phyloP scores from a whole-genome alignment of 1,140 invertebrate genomes.

The Pentalonia nigronervosa region DNA sequence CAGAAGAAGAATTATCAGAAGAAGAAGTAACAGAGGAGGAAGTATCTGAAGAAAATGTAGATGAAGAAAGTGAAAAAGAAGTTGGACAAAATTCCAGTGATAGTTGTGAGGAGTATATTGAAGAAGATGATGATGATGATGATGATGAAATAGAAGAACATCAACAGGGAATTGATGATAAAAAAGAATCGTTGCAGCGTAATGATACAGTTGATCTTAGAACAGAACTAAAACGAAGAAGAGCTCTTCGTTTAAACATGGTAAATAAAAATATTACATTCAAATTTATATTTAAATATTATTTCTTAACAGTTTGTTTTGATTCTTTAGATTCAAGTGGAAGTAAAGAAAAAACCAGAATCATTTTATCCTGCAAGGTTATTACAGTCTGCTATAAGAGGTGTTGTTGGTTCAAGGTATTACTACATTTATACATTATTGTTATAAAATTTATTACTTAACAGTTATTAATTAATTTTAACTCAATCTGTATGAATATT shows the following conservation, averaged over 20 bases:
- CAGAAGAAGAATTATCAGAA: conserved; percentile 22
- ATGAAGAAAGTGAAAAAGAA: conserved; percentile 56
- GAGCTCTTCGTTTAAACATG: conserved; percentile 49
- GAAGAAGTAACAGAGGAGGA: conserved; percentile 21
- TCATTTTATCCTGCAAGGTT: conserved; percentile 52
- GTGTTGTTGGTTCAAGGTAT: conserved; percentile 53
- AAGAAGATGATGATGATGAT: neutral
- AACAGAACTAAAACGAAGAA: conserved; percentile 55
- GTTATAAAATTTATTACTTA: neutral
- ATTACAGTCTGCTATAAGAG: conserved; percentile 54
- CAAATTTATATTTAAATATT: neutral
- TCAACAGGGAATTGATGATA: neutral
- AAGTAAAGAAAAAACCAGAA: conserved; percentile 52
- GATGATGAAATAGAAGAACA: neutral
- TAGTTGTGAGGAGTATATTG: neutral
- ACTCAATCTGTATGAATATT: neutral
- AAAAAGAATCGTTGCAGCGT: conserved; percentile 10
- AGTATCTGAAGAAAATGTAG: conserved; percentile 37
- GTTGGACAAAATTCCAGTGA: conserved; percentile 28
- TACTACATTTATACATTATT: neutral
- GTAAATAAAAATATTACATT: neutral
- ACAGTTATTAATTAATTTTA: neutral
- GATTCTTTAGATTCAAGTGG: conserved; percentile 31
- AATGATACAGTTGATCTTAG: conserved; percentile 48
- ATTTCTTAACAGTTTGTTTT: neutral